Evolutionary conservation across 2,113 vertebrate genomes (phyloP).

Genomic region (Thymallus thymallus): DNA sequence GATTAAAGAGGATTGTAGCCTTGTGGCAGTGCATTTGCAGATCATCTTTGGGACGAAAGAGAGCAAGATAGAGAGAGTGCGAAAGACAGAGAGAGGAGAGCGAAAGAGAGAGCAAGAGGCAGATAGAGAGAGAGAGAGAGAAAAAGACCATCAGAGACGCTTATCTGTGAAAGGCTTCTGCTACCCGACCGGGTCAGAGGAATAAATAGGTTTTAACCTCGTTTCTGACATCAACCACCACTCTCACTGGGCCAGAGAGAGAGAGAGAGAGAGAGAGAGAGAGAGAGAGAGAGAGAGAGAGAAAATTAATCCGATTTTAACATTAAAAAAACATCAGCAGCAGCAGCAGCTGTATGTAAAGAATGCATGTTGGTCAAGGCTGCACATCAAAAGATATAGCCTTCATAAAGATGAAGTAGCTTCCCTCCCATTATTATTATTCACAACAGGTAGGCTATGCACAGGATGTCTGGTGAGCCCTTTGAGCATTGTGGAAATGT

Average conservation of each 20-base stretch:
- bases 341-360: background rate
- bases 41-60: constrained; percentile 60
- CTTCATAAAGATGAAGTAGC: background rate
- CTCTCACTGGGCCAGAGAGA: background rate
- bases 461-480: background rate
- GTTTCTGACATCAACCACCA: constrained; percentile 56
- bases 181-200: constrained; percentile 46
- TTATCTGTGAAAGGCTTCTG: constrained; percentile 56
- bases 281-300: background rate
- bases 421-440: background rate
- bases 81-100: too few relatives aligned
- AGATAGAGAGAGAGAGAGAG: constrained; percentile 42
- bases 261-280: too few relatives aligned
- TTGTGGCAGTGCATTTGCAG: constrained; percentile 60
- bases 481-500: background rate
- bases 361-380: background rate
- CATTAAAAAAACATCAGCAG: background rate
- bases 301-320: background rate
- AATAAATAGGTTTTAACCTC: constrained; percentile 72
- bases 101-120: too few relatives aligned
- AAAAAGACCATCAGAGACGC: constrained; percentile 59
- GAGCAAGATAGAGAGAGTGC: constrained; percentile 57
- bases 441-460: background rate
- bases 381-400: constrained; percentile 24
- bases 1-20: constrained; percentile 66